These are phyloP conservation scores for Parauchenoglanis punctatus DNA, from an alignment of 2,797 vertebrate species.

Conservation along the genomic window DNA sequence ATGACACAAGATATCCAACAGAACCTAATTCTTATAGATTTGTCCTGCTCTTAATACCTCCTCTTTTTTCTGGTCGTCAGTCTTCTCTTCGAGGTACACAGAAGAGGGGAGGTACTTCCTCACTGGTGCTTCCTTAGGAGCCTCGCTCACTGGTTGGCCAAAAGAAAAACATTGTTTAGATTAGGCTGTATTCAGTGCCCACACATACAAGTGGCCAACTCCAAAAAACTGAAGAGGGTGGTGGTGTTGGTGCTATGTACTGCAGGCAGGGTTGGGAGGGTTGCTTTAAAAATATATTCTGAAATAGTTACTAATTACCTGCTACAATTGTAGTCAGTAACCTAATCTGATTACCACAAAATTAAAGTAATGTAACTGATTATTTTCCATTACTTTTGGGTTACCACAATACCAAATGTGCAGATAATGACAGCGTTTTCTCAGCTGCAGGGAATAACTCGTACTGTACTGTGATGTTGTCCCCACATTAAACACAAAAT, in stretches of 20 bases:
- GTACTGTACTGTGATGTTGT: too few relatives aligned
- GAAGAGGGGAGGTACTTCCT: conserved; percentile 85
- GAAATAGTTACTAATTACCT: too few relatives aligned
- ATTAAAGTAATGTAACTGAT: too few relatives aligned
- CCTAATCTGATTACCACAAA: too few relatives aligned
- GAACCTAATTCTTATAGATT: not conserved
- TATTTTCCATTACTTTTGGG: too few relatives aligned
- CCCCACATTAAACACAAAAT: too few relatives aligned
- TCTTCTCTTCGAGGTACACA: conserved; percentile 91
- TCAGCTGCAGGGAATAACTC: too few relatives aligned
- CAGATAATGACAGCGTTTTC: too few relatives aligned
- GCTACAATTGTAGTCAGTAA: too few relatives aligned
- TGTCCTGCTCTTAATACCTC: conserved; percentile 74
- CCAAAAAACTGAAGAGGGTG: not conserved
- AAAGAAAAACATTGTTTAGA: conserved; percentile 14
- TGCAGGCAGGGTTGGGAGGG: not conserved
- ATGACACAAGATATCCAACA: not conserved
- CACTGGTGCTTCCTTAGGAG: conserved; percentile 84
- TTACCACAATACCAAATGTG: too few relatives aligned
- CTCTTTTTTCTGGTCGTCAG: conserved; percentile 95
- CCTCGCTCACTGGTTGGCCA: conserved; percentile 83
- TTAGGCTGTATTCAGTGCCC: not conserved
- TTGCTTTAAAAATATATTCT: too few relatives aligned
- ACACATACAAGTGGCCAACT: not conserved
- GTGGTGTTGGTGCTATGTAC: not conserved